Evolutionary conservation across 2,888 invertebrate species (phyloP).

Genomic region (Abscondita cerata): DNA sequence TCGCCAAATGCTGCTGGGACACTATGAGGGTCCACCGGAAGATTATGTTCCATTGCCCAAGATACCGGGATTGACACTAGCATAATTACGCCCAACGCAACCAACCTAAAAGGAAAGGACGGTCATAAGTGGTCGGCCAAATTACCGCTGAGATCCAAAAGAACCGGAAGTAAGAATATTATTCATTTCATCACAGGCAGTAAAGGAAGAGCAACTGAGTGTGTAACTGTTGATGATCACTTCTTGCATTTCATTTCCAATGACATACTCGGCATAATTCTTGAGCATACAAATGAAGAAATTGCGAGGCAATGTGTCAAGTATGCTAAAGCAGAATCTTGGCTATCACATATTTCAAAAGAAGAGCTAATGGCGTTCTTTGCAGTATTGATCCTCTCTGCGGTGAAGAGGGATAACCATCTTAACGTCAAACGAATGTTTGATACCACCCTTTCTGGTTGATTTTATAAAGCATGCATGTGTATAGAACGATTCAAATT

Average conservation of each 20-base stretch:
- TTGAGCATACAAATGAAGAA: too few relatives aligned
- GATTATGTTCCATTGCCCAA: constrained; percentile 1
- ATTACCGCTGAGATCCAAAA: constrained; percentile 24
- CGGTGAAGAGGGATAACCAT: not conserved
- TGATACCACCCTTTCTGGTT: not conserved
- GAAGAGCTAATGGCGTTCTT: constrained; percentile 19
- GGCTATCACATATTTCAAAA: constrained; percentile 3
- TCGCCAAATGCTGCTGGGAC: not conserved
- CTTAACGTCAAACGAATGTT: constrained; percentile 5
- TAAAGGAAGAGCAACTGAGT: constrained; percentile 28
- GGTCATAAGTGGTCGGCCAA: constrained; percentile 34
- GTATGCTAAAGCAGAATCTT: constrained; percentile 24
- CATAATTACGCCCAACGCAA: constrained; percentile 6
- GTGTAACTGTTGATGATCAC: constrained; percentile 14
- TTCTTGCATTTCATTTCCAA: too few relatives aligned
- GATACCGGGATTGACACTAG: not conserved
- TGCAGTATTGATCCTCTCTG: constrained; percentile 8
- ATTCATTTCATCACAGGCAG: constrained; percentile 31
- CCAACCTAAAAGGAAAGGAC: constrained; percentile 26
- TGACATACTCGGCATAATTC: too few relatives aligned
- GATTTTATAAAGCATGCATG: not conserved
- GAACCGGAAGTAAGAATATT: constrained; percentile 29
- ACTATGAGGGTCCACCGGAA: not conserved
- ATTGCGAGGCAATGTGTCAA: too few relatives aligned
- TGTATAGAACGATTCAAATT: not conserved